phyloP scores from a whole-genome alignment of 2,113 vertebrate genomes.

The Ceratotherium simum region DNA sequence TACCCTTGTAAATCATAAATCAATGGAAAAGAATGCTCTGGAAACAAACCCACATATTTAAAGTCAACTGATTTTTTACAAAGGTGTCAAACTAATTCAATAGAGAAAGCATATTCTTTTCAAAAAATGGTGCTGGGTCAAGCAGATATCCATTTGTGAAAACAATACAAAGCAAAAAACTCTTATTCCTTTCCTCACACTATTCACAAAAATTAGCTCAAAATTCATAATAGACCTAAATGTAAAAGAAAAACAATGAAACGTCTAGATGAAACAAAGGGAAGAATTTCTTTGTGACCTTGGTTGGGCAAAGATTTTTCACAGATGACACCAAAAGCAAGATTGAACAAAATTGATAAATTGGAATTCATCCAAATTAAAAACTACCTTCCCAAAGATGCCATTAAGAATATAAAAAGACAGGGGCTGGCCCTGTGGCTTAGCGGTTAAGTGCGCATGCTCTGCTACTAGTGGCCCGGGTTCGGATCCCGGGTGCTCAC shows the following conservation, averaged over 20 bases:
- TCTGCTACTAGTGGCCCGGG: too few species aligned
- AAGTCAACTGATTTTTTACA: background rate
- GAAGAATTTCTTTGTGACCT: background rate
- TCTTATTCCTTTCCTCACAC: background rate
- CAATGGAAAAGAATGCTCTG: background rate
- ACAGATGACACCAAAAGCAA: background rate
- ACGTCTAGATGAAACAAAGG: background rate
- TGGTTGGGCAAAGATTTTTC: background rate
- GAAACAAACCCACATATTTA: background rate
- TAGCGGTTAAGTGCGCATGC: too few species aligned
- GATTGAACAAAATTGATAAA: background rate
- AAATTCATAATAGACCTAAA: background rate
- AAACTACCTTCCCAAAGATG: background rate
- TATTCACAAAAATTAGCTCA: background rate
- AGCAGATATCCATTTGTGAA: background rate
- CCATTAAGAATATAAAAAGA: too few species aligned
- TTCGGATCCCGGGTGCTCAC: too few species aligned
- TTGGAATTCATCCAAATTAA: background rate
- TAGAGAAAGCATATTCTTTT: background rate
- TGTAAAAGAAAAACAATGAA: background rate
- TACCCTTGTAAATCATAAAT: background rate
- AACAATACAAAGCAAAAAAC: background rate
- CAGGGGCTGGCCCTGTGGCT: too few species aligned
- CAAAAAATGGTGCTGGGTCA: background rate
- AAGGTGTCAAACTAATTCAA: background rate